Percentiles rank a stretch among this genome's conserved stretches.
These are phyloP conservation scores for Hemistola chrysoprasaria DNA, from an alignment of 2,888 invertebrate genomes.

Conservation along the genomic window DNA sequence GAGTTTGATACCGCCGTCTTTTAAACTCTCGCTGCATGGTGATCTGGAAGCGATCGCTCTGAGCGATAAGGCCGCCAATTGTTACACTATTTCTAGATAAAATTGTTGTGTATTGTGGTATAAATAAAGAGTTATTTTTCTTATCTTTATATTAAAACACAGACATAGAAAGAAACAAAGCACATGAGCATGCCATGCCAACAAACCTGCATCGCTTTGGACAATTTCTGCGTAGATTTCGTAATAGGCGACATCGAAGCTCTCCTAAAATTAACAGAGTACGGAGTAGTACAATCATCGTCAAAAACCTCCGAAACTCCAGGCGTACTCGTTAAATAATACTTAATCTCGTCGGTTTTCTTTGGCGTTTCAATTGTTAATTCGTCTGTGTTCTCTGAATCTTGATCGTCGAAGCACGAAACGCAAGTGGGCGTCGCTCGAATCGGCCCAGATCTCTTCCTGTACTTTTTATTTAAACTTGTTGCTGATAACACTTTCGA, in stretches of 20 bases:
- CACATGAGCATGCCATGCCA: conserved; percentile 28
- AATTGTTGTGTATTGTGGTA: too few relatives aligned
- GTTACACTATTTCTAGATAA: too few relatives aligned
- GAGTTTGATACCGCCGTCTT: too few relatives aligned
- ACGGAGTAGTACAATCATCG: conserved; percentile 66
- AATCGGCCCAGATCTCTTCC: conserved; percentile 53
- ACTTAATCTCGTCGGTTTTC: conserved; percentile 45
- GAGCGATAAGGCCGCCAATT: too few relatives aligned
- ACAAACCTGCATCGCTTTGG: conserved; percentile 94
- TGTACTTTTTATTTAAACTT: conserved; percentile 66
- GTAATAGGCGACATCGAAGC: conserved; percentile 95
- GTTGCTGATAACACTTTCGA: conserved; percentile 61
- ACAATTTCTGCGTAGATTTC: conserved; percentile 92
- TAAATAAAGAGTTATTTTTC: too few relatives aligned
- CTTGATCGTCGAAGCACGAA: conserved; percentile 69
- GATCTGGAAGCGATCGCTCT: too few relatives aligned
- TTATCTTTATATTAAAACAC: too few relatives aligned
- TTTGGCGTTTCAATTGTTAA: conserved; percentile 50
- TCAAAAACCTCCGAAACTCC: conserved; percentile 56
- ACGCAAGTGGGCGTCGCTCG: conserved; percentile 70
- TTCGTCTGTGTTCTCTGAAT: conserved; percentile 38
- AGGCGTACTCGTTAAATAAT: conserved; percentile 74
- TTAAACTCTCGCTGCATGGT: too few relatives aligned
- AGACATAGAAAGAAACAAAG: conserved; percentile 23
- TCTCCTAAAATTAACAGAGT: conserved; percentile 77